Conservation (phyloP, 2,797 vertebrate species). For the Rousettus madagascariensis region DNA sequence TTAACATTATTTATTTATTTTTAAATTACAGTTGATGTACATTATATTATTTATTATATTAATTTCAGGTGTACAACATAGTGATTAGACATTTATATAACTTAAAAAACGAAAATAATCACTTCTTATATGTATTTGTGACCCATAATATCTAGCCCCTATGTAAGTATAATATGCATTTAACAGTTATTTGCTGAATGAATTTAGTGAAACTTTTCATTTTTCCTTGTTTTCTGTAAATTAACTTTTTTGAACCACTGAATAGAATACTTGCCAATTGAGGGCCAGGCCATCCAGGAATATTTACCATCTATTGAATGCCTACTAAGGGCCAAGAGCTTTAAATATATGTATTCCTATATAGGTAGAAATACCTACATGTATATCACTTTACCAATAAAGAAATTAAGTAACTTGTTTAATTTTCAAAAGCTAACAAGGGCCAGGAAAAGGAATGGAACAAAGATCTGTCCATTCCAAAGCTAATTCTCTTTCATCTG, state of each 20-base stretch:
- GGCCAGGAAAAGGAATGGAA: background rate
- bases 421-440: background rate
- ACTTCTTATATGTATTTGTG: background rate
- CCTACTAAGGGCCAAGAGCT: background rate
- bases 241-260: too few species aligned
- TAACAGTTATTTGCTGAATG: background rate
- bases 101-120: background rate
- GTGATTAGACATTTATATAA: background rate
- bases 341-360: background rate
- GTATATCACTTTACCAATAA: background rate
- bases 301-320: background rate
- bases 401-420: constrained; percentile 24
- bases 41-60: background rate
- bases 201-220: background rate
- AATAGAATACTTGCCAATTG: too few species aligned
- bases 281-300: too few species aligned
- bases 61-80: background rate
- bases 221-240: background rate
- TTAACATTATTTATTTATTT: background rate
- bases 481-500: background rate
- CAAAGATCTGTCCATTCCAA: background rate
- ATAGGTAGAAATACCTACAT: background rate
- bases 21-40: background rate
- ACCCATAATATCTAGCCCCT: background rate
- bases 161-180: background rate